These are phyloP conservation scores for Odocoileus virginianus DNA, from an alignment of 2,113 vertebrate species.

Conservation along the genomic window DNA sequence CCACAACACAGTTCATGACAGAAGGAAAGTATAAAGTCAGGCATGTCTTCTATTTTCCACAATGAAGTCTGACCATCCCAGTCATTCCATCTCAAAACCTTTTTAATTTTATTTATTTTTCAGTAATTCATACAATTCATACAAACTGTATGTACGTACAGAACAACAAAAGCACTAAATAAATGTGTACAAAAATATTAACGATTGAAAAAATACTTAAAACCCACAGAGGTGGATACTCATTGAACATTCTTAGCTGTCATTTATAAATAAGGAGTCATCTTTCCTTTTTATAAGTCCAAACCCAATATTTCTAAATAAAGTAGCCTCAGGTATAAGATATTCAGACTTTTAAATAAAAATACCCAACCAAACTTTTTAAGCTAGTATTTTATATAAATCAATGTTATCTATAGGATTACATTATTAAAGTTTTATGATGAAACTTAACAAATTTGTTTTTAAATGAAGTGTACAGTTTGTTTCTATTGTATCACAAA, in stretches of 20 bases:
- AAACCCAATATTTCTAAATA: constrained; percentile 19
- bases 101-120: neutral
- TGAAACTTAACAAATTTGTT: neutral
- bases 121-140: neutral
- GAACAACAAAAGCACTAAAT: neutral
- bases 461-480: constrained; percentile 13
- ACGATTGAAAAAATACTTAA: constrained; percentile 1
- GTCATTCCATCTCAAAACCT: constrained; percentile 3
- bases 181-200: neutral
- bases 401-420: neutral
- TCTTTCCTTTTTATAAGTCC: constrained; percentile 4
- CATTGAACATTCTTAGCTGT: neutral
- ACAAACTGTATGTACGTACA: neutral
- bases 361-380: neutral
- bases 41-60: neutral
- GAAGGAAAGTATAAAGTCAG: neutral
- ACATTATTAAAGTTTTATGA: neutral
- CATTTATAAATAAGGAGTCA: neutral
- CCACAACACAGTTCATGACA: neutral
- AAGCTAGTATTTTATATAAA: neutral
- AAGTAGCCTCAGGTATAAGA: neutral
- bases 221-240: neutral
- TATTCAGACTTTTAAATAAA: neutral
- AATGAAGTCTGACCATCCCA: neutral
- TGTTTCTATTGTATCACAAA: constrained; percentile 26